phyloP scores from a whole-genome alignment of 2,797 vertebrate genomes.

The Microtus californicus region DNA sequence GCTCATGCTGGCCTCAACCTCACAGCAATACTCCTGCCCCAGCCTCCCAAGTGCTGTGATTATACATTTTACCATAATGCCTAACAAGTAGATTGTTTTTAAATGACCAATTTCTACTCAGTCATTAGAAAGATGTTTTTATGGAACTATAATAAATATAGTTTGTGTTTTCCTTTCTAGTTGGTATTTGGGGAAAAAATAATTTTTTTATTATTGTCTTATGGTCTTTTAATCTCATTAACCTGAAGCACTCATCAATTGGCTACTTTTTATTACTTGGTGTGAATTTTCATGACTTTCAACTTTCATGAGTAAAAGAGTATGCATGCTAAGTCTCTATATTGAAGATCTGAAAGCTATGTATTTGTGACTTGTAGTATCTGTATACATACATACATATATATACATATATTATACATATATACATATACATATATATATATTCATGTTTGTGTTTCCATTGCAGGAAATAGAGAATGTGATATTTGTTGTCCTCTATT shows the following conservation, averaged over 20 bases:
- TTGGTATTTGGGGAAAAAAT: conserved; percentile 63
- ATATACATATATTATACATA: too few species aligned
- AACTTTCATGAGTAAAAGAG: conserved; percentile 38
- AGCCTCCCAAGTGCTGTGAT: too few species aligned
- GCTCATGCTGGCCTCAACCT: not conserved
- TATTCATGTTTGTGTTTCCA: not conserved
- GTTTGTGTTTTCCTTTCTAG: conserved; percentile 72
- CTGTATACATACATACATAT: too few species aligned
- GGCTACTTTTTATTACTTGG: conserved; percentile 62
- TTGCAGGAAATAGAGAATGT: not conserved
- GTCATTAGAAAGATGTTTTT: conserved; percentile 77
- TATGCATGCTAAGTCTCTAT: conserved; percentile 26
- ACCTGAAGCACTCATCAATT: conserved; percentile 61
- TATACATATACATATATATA: not conserved
- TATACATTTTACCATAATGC: not conserved
- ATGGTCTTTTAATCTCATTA: conserved; percentile 75
- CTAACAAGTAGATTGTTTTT: not conserved
- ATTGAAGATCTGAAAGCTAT: not conserved
- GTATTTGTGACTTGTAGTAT: not conserved
- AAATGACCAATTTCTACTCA: conserved; percentile 62
- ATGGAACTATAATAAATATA: conserved; percentile 71
- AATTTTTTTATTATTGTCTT: conserved; percentile 65
- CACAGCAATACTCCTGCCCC: not conserved
- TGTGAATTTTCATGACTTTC: conserved; percentile 28
- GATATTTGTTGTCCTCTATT: not conserved